phyloP scores from a whole-genome alignment of 1,140 invertebrate species.

The Nomia melanderi region DNA sequence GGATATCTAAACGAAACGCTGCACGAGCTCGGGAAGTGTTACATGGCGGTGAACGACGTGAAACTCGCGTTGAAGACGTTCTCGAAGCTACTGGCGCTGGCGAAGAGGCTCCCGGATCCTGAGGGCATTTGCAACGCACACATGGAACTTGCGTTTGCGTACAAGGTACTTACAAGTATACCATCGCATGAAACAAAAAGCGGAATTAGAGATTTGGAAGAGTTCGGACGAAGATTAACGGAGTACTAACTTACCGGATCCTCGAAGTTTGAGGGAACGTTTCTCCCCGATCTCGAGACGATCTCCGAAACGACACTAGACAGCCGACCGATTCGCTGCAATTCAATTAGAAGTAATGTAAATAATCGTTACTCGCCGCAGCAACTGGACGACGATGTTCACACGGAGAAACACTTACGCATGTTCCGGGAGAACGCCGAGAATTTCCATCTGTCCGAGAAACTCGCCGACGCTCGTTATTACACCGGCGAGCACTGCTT shows the following conservation, averaged over 20 bases:
- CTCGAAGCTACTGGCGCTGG: constrained; percentile 54
- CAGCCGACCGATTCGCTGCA: too few species aligned
- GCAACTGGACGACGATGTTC: constrained; percentile 50
- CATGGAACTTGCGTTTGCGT: constrained; percentile 58
- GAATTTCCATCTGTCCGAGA: constrained; percentile 46
- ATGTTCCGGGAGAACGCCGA: constrained; percentile 51
- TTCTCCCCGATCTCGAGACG: too few species aligned
- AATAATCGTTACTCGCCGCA: constrained; percentile 14
- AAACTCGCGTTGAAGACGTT: constrained; percentile 57
- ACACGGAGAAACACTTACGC: constrained; percentile 60
- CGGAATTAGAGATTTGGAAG: too few species aligned
- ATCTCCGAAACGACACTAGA: too few species aligned
- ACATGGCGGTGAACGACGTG: constrained; percentile 37
- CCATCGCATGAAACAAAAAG: too few species aligned
- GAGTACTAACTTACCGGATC: too few species aligned
- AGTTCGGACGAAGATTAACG: too few species aligned
- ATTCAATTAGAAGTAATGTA: background rate
- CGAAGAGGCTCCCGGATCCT: constrained; percentile 54
- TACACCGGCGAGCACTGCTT: constrained; percentile 66
- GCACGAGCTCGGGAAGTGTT: constrained; percentile 62
- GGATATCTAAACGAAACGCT: constrained; percentile 55
- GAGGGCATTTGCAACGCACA: constrained; percentile 63
- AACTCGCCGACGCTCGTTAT: constrained; percentile 67
- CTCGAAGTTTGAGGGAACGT: too few species aligned
- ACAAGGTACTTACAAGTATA: constrained; percentile 61